Evolutionary conservation across 2,113 vertebrate genomes (phyloP), one percentile per base, ranked within the genome.

Genomic region (Istiophorus platypterus): DNA sequence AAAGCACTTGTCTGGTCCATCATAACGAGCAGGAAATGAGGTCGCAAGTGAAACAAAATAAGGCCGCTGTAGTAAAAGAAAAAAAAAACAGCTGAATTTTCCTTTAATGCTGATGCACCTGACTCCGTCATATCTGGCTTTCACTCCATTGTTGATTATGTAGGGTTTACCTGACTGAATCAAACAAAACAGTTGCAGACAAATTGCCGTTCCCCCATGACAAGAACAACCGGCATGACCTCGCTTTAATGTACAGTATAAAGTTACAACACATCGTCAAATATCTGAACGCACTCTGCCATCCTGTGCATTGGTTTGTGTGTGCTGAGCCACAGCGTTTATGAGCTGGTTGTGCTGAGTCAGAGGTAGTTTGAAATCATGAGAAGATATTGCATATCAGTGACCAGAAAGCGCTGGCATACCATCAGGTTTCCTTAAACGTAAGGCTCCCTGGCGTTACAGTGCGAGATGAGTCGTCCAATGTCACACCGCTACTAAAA

Each of bases 291-390:
- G 29, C 88, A 84, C 91, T 91, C 89, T 92, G 91, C 89, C 78
- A 80, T 90, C 94, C 57, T 92, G 93, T 96, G 95, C 95, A 95
- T 95, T 95, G 92, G 49, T 47, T 68, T 39, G 72, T 72, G 52
- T 94, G 92, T 94, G 75, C 67, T 81, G 57, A 86, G 95, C 96
- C 96, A 96, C 96, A 97, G 96, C 94, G 95, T 93, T 94, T 92
- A 93, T 87, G 94, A 94, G 95, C 93, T 95, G 95, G 89, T 84
- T 92, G 94, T 94, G 95, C 74, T 94, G 92, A 96, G 95, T 97
- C 96, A 95, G 97, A 98, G 97, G 97, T 99, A 97, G 97, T 86
- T 96, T 96, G 96, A 95, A 96, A 94, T 95, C 94, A 94, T 96
- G 95, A 96, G 93, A 91, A 90, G 93, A 93, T 96, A 96, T 96